phyloP scores from a whole-genome alignment of 1,140 invertebrate genomes.

The Pseudomyrmex concolor region DNA sequence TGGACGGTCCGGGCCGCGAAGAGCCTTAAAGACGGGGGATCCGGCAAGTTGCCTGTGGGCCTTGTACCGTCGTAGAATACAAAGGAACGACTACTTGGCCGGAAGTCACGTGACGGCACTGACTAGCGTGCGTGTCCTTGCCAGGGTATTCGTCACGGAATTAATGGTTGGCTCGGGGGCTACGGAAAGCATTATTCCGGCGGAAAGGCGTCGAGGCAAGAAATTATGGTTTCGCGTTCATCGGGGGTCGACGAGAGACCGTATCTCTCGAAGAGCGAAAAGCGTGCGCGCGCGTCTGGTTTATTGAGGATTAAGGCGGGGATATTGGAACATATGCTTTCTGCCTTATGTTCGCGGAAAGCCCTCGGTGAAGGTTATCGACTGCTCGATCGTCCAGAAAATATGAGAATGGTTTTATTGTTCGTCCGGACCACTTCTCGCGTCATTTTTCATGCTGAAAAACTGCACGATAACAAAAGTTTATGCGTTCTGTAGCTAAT shows the following conservation, averaged over 20 bases:
- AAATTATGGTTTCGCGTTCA: conserved; percentile 64
- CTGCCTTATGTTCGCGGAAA: conserved; percentile 32
- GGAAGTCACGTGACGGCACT: conserved; percentile 8
- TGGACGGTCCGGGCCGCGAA: neutral
- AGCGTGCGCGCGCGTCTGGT: conserved; percentile 15
- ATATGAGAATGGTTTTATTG: conserved; percentile 49
- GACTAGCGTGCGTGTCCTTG: conserved; percentile 39
- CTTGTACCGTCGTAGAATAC: conserved; percentile 43
- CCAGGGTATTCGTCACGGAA: conserved; percentile 52
- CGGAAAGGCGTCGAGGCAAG: conserved; percentile 62
- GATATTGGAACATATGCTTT: conserved; percentile 58
- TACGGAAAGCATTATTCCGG: conserved; percentile 63
- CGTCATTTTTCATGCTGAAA: neutral
- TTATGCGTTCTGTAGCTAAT: too few relatives aligned
- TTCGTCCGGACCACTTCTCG: neutral
- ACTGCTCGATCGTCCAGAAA: conserved; percentile 43
- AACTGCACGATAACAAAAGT: neutral
- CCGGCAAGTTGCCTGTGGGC: conserved; percentile 52
- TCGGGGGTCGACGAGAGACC: conserved; percentile 39
- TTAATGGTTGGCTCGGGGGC: conserved; percentile 47
- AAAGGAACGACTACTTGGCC: conserved; percentile 47
- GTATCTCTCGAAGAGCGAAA: conserved; percentile 3
- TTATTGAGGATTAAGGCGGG: conserved; percentile 49
- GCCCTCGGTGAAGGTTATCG: conserved; percentile 39
- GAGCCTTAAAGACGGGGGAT: neutral